Evolutionary conservation across 2,797 vertebrate genomes (phyloP), one percentile per base, ranked within the genome.

Genomic region (Macropodus opercularis): DNA sequence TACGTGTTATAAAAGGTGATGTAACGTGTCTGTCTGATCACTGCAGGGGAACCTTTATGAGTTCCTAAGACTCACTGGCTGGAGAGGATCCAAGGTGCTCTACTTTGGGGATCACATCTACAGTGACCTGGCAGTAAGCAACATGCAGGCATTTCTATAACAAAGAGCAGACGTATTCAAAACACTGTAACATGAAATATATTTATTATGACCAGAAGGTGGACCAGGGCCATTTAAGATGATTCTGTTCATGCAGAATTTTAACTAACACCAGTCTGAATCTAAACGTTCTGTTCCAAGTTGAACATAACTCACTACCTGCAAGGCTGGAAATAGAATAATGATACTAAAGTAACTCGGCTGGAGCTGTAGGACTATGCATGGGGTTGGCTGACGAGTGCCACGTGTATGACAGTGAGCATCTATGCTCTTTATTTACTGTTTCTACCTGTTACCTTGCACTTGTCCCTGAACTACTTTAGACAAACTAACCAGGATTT

Each of bases 71-170:
- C 96, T 99, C 24, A 99, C 98, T 1, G 97, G 97, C 70, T 99
- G 98, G 98, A 94, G 95, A 56, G 98, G 98, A 42, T 98, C 96
- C 51, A 98, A 93, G 82, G 98, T 99, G 68, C 92, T 99, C 40
- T 99, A 99, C 90, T 99, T 99, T 31, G 97, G 98, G 60, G 98
- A 99, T 87, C 98, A 99, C 77, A 99, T 99, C 87, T 99, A 99
- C 91, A 99, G 98, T 53, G 98, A 99, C 87, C 88, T 99, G 87
- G 98, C 98, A 75, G 98, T 99, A 91, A 95, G 91, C 31, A 63
- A 46, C 58, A 34, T 24, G 8, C 50, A 17, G 19, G n/a, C 36
- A 27, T 29, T 27, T 57, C 52, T 49, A 63, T 18, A n/a, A 40
- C 46, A 59, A 56, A 66, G 5, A 3, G 11, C 22, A 46, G 15